Percentiles rank a stretch among this genome's conserved stretches.
These are phyloP conservation scores for Luehdorfia chinensis DNA, from an alignment of 1,140 invertebrate genomes.

Conservation along the genomic window DNA sequence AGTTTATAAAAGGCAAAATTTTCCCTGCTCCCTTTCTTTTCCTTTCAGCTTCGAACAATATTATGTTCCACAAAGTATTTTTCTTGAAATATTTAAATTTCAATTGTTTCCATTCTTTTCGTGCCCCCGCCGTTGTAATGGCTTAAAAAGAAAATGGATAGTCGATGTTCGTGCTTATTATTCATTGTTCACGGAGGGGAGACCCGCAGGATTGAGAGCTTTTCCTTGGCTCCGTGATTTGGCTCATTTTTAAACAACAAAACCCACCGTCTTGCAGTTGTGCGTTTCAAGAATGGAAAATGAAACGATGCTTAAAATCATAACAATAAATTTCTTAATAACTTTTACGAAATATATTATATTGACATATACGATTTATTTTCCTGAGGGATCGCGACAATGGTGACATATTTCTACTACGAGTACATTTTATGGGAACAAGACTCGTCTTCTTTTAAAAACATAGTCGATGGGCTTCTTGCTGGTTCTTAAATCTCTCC, in stretches of 20 bases:
- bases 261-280: slow-evolving; percentile 19
- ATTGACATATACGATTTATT: too few species aligned
- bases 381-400: too few species aligned
- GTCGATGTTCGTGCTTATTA: slow-evolving; percentile 64
- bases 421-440: too few species aligned
- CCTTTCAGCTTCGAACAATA: slow-evolving; percentile 27
- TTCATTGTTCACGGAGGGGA: slow-evolving; percentile 56
- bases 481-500: too few species aligned
- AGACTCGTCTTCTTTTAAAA: too few species aligned
- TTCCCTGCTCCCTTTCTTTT: slow-evolving; percentile 12
- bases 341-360: too few species aligned
- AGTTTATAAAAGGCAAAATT: slow-evolving; percentile 9
- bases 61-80: slow-evolving; percentile 31
- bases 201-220: slow-evolving; percentile 36
- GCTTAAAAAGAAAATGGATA: slow-evolving; percentile 63
- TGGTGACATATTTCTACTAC: too few species aligned
- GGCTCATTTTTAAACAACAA: slow-evolving; percentile 69
- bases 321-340: too few species aligned
- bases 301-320: too few species aligned
- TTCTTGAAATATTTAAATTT: slow-evolving; percentile 63
- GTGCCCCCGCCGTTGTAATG: slow-evolving; percentile 49
- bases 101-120: slow-evolving; percentile 58
- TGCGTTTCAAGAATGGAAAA: too few species aligned
- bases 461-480: too few species aligned
- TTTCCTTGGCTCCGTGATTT: slow-evolving; percentile 56